Conservation (phyloP, 1,140 invertebrate genomes). For the Drosophila punjabiensis region DNA sequence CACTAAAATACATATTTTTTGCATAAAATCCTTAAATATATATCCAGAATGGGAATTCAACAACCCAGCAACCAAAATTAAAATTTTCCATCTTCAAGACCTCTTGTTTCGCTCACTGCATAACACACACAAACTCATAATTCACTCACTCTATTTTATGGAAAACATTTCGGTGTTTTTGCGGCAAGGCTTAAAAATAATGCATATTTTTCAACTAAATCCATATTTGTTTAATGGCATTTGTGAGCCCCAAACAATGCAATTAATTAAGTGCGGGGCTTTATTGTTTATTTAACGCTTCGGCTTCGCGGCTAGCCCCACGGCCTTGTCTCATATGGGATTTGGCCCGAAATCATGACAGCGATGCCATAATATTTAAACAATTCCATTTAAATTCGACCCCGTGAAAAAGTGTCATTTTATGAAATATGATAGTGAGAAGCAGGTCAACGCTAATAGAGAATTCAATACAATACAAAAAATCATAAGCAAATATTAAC, state of each 20-base stretch:
- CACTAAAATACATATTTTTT: background rate
- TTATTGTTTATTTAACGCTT: slow-evolving; percentile 54
- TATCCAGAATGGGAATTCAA: background rate
- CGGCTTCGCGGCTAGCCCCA: slow-evolving; percentile 35
- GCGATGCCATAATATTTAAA: slow-evolving; percentile 16
- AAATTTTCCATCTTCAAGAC: background rate
- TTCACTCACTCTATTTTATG: slow-evolving; percentile 13
- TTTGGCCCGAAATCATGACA: slow-evolving; percentile 39
- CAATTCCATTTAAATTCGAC: slow-evolving; percentile 11
- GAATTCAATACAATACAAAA: background rate
- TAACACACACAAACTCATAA: slow-evolving; percentile 7
- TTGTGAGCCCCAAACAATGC: slow-evolving; percentile 27
- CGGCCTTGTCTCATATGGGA: slow-evolving; percentile 38
- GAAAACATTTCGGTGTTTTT: slow-evolving; percentile 22
- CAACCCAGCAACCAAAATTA: too few species aligned
- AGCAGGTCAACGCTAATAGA: too few species aligned
- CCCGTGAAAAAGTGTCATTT: slow-evolving; percentile 5
- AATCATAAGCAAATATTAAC: too few species aligned
- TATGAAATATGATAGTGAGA: slow-evolving; percentile 32
- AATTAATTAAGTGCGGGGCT: slow-evolving; percentile 55
- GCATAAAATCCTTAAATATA: too few species aligned
- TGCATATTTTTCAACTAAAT: slow-evolving; percentile 60
- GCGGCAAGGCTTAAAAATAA: slow-evolving; percentile 33
- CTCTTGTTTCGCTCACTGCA: background rate
- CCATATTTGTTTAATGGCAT: slow-evolving; percentile 53